Evolutionary conservation across 1,140 invertebrate genomes (phyloP), one percentile per base, ranked within the genome.

Genomic region (Armadillidium nasatum): DNA sequence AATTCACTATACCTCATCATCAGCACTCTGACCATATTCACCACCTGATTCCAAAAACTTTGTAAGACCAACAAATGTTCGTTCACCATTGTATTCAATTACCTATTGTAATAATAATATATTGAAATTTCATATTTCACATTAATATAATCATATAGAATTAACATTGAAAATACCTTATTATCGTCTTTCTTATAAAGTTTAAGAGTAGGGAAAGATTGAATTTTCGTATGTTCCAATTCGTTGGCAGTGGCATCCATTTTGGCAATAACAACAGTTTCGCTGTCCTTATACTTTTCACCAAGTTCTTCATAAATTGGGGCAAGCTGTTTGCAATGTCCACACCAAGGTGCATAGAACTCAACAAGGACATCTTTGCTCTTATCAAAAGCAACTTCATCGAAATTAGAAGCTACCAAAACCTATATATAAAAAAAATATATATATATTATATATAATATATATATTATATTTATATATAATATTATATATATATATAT

Each of bases 231-330:
- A 87, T 94, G 93, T 82, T 97, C 95, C 75, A 99, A 85, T 88
- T 99, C 97, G 86, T 99, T 99, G 83, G 90, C 92, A 75, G 97
- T 99, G 71, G 97, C 91, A 86, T 99, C 98, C 89, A 99, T 98
- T 87, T 99, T 99, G 80, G 97, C 96, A 84, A 99, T 93, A 13
- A 99, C 88, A 80, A 99, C 88, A 78, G 91, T 90, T 60, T 91
- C 89, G 81, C 90, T 89, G 81, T 94, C 91, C 84, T 93, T 91
- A 86, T 90, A 98, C 85, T 97, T 93, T 82, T 94, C 92, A 75
- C 89, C 92, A 76, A 94, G 87, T 88, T 93, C 74, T 80, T 99
- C 96, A 86, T 96, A 99, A 85, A 98, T 98, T 43, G 97, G 97
- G 79, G 88, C 93, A 81, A 99, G 87, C 84, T 98, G 93, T 85